Base-by-base conservation (phyloP, 2,888 invertebrate species). In the Prosopocoilus inquinatus region DNA sequence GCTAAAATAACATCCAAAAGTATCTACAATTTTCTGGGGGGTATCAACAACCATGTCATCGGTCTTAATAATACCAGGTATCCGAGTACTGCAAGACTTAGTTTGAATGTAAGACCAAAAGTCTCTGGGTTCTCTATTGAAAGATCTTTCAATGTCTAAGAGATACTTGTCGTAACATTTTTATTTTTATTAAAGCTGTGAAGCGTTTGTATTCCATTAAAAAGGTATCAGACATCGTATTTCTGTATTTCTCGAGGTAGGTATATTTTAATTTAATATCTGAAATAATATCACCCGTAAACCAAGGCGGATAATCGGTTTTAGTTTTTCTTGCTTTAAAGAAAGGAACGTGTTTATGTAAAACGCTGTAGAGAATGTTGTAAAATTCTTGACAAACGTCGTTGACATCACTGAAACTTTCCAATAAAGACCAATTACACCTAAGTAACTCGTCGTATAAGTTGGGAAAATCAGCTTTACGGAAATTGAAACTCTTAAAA, bases 181-280 rank as follows among this genome's bases (percentile, higher is more conserved):
- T 20, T 9, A 16, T 12, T 9, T 43, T 43, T 9, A 11, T 11
- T 12, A 3, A 20, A 43, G 43, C 12, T 11, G 9, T 43, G 9
- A 43, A 3, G 15, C 43, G 43, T 20, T 12, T 43, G 11, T 16
- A 43, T 43, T 43, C 43, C 15, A 20, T 43, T 15, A 43, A 20
- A 43, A 11, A 43, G 43, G 20, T 16, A 15, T 43, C 15, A 9
- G 2, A 16, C 9, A 15, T 20, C n/a, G n/a, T 43, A 2, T 11
- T 43, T 43, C 43, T 15, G 15, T 20, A 12, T 43, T 43, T 43
- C 15, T 15, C 11, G 20, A 9, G 11, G 1, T 43, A 43, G 2
- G 15, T 11, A 11, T 43, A 16, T 43, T 43, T 43, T 16, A 43
- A 16, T 43, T 43, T 43, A 43, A 43, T 43, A 43, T 43, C n/a